Base-by-base conservation (phyloP, 2,113 vertebrate species). In the Ochotona princeps region DNA sequence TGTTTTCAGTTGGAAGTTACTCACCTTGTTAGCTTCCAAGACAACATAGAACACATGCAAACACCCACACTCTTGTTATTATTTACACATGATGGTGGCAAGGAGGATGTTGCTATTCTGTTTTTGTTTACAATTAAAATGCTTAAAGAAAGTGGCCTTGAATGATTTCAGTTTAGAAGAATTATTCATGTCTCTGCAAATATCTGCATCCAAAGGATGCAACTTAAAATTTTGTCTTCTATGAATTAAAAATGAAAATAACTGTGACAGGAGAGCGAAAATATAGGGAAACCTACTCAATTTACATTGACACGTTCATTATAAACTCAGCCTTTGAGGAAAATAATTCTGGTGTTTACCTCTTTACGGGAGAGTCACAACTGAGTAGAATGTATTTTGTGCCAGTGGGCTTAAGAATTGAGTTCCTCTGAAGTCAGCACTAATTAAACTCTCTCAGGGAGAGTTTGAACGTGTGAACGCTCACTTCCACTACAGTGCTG, bases 351-450 rank as follows among this genome's bases (percentile, higher is more conserved):
- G 23, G 14, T 74, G 38, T 7, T 0, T 15, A 35, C 84, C 94
- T 87, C 49, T 61, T 88, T 38, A 82, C 73, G 5, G 23, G 57
- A 80, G 74, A 93, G 65, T 84, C 28, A 25, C 44, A 94, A 76
- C 11, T 92, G 51, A 92, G 28, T 60, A 83, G 79, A 78, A 82
- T 81, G 60, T 63, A 81, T 74, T 61, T 30, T 73, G 38, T 32
- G 26, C 72, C n/a, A 13, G 4, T 51, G 3, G 30, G 74, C 72
- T 60, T 87, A 54, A 63, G 18, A 83, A 70, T 87, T 89, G 66
- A 54, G 80, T 89, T 93, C 84, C 61, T 86, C 79, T 86, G 80
- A 84, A 82, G 65, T 73, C 54, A 78, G 60, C 7, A 54, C 17
- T 93, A 83, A 83, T 89, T 70, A 57, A 28, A 86, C 44, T 54